Evolutionary conservation across 2,888 invertebrate species (phyloP).

Genomic region (Nomada ferruginata): DNA sequence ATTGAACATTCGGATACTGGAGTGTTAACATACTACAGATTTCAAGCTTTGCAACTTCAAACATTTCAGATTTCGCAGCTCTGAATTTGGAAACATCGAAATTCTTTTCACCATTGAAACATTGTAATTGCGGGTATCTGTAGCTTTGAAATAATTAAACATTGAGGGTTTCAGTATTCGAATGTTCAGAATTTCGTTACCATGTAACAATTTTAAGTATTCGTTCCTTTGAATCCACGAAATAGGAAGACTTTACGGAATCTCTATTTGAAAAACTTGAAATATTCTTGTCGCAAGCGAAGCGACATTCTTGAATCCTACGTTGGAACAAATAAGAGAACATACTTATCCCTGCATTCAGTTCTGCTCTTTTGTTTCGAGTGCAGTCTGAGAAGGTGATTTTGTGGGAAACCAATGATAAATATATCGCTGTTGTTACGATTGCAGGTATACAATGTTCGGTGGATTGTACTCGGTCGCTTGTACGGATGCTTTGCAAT

Average conservation of each 20-base stretch:
- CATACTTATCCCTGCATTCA: no score
- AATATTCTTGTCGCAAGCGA: no score
- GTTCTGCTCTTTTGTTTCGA: not conserved
- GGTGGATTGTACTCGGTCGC: slow-evolving; percentile 90
- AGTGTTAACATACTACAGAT: no score
- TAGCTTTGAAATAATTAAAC: no score
- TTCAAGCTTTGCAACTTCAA: not conserved
- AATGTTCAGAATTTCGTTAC: not conserved
- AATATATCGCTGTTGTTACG: not conserved
- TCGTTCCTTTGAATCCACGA: no score
- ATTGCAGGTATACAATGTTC: slow-evolving; percentile 87
- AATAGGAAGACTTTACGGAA: no score
- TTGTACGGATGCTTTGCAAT: slow-evolving; percentile 89
- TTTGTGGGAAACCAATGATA: not conserved
- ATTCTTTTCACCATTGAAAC: no score
- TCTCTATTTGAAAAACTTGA: no score
- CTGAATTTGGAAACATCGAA: not conserved
- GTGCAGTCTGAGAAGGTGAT: not conserved
- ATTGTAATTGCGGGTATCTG: no score
- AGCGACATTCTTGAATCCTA: no score
- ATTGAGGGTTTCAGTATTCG: not conserved
- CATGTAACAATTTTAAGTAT: not conserved
- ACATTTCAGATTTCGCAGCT: not conserved
- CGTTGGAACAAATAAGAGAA: no score
- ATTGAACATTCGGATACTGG: no score